Percentiles rank a stretch among this genome's conserved stretches.
phyloP scores from a whole-genome alignment of 1,140 invertebrate species.

The Laupala kohalensis region DNA sequence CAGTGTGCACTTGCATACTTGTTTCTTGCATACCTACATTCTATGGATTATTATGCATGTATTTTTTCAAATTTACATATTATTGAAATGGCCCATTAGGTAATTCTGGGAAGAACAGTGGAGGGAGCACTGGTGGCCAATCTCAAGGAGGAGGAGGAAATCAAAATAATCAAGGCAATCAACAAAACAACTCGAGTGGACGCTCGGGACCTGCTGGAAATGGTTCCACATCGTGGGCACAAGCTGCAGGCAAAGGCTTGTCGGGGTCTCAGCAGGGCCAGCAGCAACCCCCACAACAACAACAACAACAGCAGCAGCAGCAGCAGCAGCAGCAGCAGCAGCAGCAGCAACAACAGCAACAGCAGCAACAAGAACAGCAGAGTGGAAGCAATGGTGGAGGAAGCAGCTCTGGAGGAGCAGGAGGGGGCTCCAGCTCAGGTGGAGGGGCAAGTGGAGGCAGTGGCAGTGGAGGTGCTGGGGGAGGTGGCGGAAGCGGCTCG shows the following conservation, averaged over 20 bases:
- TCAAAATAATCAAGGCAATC: conserved; percentile 17
- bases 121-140: conserved; percentile 25
- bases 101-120: conserved; percentile 11
- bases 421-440: no score
- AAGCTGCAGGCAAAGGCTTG: conserved; percentile 34
- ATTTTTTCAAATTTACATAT: no score
- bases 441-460: neutral
- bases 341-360: conserved; percentile 21
- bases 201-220: conserved; percentile 2
- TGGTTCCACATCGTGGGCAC: conserved; percentile 29
- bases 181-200: conserved; percentile 15
- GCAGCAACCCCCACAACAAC: conserved; percentile 14
- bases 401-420: no score
- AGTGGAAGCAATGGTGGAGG: neutral
- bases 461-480: neutral
- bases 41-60: no score
- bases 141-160: conserved; percentile 16
- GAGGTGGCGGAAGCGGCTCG: neutral
- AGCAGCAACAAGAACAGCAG: conserved; percentile 16
- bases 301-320: conserved; percentile 25
- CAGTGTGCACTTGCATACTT: neutral
- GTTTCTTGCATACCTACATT: no score
- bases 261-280: conserved; percentile 15
- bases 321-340: conserved; percentile 16
- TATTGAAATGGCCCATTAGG: no score